These are phyloP conservation scores for Hipparchia sbordonii DNA, from an alignment of 2,888 invertebrate species.

Conservation along the genomic window DNA sequence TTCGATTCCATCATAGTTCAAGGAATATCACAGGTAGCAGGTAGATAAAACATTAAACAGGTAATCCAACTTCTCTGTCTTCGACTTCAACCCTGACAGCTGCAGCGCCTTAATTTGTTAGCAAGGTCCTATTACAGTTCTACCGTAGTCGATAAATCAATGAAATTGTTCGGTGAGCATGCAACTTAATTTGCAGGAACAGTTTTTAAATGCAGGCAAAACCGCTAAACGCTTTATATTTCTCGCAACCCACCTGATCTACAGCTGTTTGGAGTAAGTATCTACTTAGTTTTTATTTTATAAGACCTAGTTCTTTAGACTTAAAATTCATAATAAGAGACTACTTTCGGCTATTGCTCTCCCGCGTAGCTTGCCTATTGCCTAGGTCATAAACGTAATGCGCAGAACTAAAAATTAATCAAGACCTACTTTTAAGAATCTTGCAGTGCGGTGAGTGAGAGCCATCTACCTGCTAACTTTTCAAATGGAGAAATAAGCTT, in stretches of 20 bases:
- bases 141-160: background rate
- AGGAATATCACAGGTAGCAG: background rate
- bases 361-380: background rate
- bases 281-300: background rate
- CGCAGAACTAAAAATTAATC: background rate
- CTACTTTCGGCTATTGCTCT: background rate
- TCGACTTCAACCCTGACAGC: too few relatives aligned
- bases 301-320: background rate
- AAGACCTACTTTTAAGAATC: background rate
- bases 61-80: background rate
- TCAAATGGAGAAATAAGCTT: background rate
- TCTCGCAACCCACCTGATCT: background rate
- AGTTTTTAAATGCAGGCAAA: background rate
- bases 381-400: background rate
- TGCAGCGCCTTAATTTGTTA: background rate
- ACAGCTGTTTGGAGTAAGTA: background rate
- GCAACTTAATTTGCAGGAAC: background rate
- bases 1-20: too few relatives aligned
- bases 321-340: background rate
- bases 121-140: background rate
- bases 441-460: background rate
- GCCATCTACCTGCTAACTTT: background rate
- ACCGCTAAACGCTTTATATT: background rate
- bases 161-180: background rate
- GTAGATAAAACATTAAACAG: background rate